phyloP scores from a whole-genome alignment of 2,888 invertebrate species.

The Acanthoscelides obtectus region DNA sequence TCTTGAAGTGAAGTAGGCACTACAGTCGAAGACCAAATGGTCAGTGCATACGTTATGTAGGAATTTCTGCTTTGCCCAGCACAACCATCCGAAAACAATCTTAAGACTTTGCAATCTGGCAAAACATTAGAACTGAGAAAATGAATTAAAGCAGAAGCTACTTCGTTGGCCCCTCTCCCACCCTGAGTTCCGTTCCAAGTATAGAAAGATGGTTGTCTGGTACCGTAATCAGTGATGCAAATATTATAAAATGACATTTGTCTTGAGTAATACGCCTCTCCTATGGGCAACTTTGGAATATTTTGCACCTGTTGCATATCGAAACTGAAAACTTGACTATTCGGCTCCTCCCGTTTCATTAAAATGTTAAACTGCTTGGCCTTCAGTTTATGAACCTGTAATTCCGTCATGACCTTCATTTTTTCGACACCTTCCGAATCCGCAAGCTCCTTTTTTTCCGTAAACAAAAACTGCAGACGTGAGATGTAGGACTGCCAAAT shows the following conservation, averaged over 20 bases:
- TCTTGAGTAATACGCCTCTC: constrained; percentile 1
- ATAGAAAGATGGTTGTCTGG: background rate
- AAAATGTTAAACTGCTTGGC: background rate
- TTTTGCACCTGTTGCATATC: constrained; percentile 1
- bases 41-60: constrained; percentile 1
- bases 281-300: constrained; percentile 3
- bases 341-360: background rate
- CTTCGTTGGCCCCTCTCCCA: background rate
- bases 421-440: background rate
- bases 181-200: background rate
- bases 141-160: background rate
- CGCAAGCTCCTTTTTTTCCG: background rate
- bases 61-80: constrained; percentile 1
- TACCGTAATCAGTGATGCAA: background rate
- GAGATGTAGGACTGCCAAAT: background rate
- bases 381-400: background rate
- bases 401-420: background rate
- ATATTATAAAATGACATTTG: background rate
- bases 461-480: background rate
- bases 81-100: background rate
- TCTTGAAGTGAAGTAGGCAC: constrained; percentile 2
- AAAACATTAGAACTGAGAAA: too few species aligned
- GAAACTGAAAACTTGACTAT: background rate
- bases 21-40: background rate
- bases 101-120: background rate